Base-by-base conservation (phyloP, 2,888 invertebrate genomes). In the Pristionchus fissidentatus region DNA sequence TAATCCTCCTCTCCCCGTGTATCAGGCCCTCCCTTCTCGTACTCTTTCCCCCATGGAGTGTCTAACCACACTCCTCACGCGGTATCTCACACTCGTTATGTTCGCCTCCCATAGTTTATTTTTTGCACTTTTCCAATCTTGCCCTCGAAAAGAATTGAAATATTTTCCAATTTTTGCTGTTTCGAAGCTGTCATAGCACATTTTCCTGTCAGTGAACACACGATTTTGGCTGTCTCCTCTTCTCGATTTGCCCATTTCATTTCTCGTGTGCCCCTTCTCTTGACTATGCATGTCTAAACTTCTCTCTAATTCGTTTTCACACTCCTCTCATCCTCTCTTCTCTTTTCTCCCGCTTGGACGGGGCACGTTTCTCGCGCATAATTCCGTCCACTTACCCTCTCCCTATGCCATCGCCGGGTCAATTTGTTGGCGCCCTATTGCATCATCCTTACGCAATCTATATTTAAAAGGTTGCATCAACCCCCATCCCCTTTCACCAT, bases 201-300 rank as follows among this genome's bases (percentile, higher is more conserved):
- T 22, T 55, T n/a, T n/a, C 4, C 55, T 55, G 10, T 55, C 55
- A 55, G 7, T n/a, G 22, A 13, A n/a, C 15, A 8, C 38, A 22
- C 70, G 70, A 70, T 70, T 38, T 22, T 38, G 15, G 19, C 26
- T 4, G n/a, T 38, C 2, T n/a, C 49, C 22, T 77, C 73, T 35
- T 41, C 22, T 26, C 46, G 26, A 43, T 19, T 35, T 46, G 26
- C 29, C 46, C 77, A 19, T 15, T n/a, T 32, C 22, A 46, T 10
- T 32, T 22, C 35, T 49, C 52, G 10, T 49, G 13, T 49, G 10
- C 52, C 19, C 77, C 77, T 77, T 22, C 77, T 26, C 77, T 77
- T 49, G 62, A 29, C 29, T 46, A 49, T 52, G 77, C 49, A 46
- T 46, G 77, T 70, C 70, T 70, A 70, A 70, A 70, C 70, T 70